Evolutionary conservation across 2,888 invertebrate genomes (phyloP).

Genomic region (Chrysodeixis includens): DNA sequence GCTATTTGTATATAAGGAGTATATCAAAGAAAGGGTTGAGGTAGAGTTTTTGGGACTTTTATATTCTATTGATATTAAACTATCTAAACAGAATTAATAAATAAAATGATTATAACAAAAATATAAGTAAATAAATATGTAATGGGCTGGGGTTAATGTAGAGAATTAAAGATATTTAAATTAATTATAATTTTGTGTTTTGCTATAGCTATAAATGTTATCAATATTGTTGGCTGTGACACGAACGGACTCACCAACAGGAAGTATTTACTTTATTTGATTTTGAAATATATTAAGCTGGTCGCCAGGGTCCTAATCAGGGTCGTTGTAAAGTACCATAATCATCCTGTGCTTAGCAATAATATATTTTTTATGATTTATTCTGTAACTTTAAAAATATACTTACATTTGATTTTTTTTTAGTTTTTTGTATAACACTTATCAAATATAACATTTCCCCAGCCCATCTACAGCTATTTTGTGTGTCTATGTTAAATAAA

Average conservation of each 20-base stretch:
- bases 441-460: neutral
- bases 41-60: constrained; percentile 36
- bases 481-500: neutral
- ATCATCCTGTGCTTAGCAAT: neutral
- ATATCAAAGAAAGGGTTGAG: constrained; percentile 17
- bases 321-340: too few relatives aligned
- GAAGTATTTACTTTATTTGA: neutral
- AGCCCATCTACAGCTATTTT: neutral
- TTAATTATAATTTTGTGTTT: neutral
- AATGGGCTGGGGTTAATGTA: neutral
- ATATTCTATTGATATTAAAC: constrained; percentile 17
- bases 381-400: neutral
- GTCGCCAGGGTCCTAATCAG: neutral
- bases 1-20: constrained; percentile 23
- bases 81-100: neutral
- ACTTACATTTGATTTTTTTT: too few relatives aligned
- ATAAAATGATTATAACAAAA: neutral
- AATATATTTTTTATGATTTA: neutral
- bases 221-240: neutral
- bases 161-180: neutral
- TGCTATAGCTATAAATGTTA: neutral
- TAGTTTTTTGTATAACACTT: neutral
- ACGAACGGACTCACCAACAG: neutral
- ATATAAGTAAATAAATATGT: neutral
- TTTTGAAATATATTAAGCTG: neutral